Evolutionary conservation across 2,113 vertebrate species (phyloP).

Genomic region (Addax nasomaculatus): DNA sequence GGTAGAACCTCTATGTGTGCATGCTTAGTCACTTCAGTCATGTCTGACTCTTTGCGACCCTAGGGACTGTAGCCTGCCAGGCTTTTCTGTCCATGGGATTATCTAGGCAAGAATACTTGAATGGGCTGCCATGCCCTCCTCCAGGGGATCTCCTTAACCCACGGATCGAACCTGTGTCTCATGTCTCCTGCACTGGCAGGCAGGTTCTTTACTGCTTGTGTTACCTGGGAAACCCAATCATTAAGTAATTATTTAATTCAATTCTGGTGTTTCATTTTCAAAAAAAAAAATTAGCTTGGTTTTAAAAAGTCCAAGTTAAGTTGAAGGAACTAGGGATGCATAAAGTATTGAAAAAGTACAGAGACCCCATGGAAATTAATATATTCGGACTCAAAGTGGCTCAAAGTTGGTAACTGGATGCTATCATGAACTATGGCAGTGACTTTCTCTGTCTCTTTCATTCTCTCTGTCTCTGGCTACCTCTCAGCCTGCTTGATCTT

Average conservation of each 20-base stretch:
- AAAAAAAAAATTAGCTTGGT: neutral
- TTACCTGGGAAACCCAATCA: neutral
- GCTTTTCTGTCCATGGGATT: neutral
- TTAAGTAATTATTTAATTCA: neutral
- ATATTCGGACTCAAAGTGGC: neutral
- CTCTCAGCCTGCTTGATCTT: neutral
- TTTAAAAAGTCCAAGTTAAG: neutral
- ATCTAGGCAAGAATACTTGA: neutral
- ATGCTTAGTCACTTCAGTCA: neutral
- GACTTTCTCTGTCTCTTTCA: neutral
- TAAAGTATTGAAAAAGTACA: neutral
- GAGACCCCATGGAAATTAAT: neutral
- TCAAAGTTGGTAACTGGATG: neutral
- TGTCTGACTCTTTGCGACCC: neutral
- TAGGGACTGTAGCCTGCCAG: neutral
- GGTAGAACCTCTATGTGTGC: neutral
- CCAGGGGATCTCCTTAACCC: neutral
- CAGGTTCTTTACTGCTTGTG: neutral
- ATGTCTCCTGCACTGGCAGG: neutral
- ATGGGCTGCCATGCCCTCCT: neutral
- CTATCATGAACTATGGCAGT: neutral
- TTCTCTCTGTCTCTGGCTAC: neutral
- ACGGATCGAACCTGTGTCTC: accelerated
- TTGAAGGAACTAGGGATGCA: neutral
- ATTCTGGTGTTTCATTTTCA: neutral